A percentile compares a stretch with the other conserved stretches of the same genome.
phyloP scores from a whole-genome alignment of 1,140 invertebrate species.

The Cryptotermes secundus region DNA sequence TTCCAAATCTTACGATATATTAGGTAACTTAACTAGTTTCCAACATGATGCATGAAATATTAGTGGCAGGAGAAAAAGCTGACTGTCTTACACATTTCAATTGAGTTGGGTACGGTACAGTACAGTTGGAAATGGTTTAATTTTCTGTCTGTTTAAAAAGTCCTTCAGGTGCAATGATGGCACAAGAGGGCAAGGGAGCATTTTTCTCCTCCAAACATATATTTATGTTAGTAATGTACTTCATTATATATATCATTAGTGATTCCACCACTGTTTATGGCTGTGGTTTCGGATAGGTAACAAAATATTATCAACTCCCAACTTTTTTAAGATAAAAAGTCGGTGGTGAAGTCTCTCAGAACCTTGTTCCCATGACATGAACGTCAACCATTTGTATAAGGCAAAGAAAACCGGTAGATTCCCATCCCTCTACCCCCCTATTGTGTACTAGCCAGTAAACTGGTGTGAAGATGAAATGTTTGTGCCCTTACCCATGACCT shows the following conservation, averaged over 20 bases:
- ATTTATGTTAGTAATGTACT: conserved; percentile 6
- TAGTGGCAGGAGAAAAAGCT: conserved; percentile 1
- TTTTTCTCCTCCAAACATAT: conserved; percentile 8
- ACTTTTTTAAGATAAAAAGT: neutral
- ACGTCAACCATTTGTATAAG: neutral
- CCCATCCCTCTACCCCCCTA: conserved; percentile 16
- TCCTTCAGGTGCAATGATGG: too few relatives aligned
- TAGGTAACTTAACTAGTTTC: neutral
- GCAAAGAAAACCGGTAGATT: conserved; percentile 9
- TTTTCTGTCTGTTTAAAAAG: too few relatives aligned
- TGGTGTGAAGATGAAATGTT: neutral
- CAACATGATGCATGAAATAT: neutral
- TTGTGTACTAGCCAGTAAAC: conserved; percentile 5
- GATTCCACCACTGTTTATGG: neutral
- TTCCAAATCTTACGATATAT: neutral
- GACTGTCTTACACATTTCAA: neutral
- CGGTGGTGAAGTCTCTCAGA: neutral
- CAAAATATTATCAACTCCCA: neutral
- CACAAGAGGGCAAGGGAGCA: neutral
- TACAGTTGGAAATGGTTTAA: too few relatives aligned
- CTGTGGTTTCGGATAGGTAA: conserved; percentile 16
- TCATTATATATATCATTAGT: neutral
- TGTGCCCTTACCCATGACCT: conserved; percentile 9
- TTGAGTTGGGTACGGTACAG: too few relatives aligned
- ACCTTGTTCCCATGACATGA: conserved; percentile 7